Evolutionary conservation across 2,888 invertebrate species (phyloP), one percentile per base, ranked within the genome.

Genomic region (Tetropium fuscum): DNA sequence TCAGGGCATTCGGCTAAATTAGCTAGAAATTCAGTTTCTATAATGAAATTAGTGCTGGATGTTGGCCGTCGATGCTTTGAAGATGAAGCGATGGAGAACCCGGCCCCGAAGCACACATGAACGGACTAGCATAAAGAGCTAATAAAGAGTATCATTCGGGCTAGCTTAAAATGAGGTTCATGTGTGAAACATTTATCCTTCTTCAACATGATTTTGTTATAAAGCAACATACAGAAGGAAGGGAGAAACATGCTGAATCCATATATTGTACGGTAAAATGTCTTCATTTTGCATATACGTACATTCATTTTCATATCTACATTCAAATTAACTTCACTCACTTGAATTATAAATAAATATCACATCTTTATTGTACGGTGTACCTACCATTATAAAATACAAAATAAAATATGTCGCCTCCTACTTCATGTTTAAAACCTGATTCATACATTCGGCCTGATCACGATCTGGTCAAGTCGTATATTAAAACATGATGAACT

Each of bases 1-100:
- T 67, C 60, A 54, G 57, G 55, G 60, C 57, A 58, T 68, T 63
- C 66, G 58, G 62, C 54, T 66, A 66, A 64, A 70, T 66, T 68
- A 70, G 56, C 57, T 62, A 54, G 67, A 67, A 69, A 71, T 69
- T 68, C 68, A 60, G 67, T 70, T 69, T 66, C 58, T 55, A 62
- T 69, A 69, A 72, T 72, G 66, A 66, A 68, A 70, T 71, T 70
- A 72, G 63, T 62, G 51, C 62, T 57, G 53, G 54, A 18, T 54
- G 57, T 49, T 63, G n/a, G 66, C 60, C 58, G 60, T 58, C 61
- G 65, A 69, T 68, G 61, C 67, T 69, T 67, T 61, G 56, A 80
- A 75, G 77, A 81, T 38, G 30, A 49, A 41, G 34, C 19, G 30
- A 34, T 10, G 41, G 53, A 53, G 19, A 44, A 27, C 8, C n/a